These are phyloP conservation scores for Parotocinclus haroldoi DNA, from an alignment of 2,797 vertebrate genomes.

Conservation along the genomic window DNA sequence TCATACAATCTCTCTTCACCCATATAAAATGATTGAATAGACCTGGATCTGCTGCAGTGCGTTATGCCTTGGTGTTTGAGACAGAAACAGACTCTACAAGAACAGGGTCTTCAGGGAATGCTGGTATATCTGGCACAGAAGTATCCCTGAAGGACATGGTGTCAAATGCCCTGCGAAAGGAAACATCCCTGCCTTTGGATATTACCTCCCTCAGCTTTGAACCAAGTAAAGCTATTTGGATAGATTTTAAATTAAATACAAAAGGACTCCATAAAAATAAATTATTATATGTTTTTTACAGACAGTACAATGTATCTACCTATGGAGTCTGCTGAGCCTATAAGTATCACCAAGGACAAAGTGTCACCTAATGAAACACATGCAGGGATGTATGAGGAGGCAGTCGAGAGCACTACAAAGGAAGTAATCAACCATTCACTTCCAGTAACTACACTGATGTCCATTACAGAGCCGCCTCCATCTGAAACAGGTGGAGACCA, in stretches of 20 bases:
- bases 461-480: slow-evolving; percentile 12
- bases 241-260: slow-evolving; percentile 1
- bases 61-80: slow-evolving; percentile 82
- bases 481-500: slow-evolving; percentile 35
- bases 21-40: slow-evolving; percentile 58
- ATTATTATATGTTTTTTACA: background rate
- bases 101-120: slow-evolving; percentile 17
- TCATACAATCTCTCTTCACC: slow-evolving; percentile 17
- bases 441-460: slow-evolving; percentile 24
- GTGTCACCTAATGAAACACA: too few species aligned
- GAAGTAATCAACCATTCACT: slow-evolving; percentile 15
- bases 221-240: slow-evolving; percentile 56
- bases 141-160: slow-evolving; percentile 80
- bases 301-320: background rate
- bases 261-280: too few species aligned
- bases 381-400: background rate
- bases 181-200: slow-evolving; percentile 76
- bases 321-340: too few species aligned
- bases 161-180: slow-evolving; percentile 76
- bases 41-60: slow-evolving; percentile 75
- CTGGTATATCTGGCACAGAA: slow-evolving; percentile 53
- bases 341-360: too few species aligned
- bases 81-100: slow-evolving; percentile 53
- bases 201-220: slow-evolving; percentile 78
- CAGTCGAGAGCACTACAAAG: slow-evolving; percentile 15